Evolutionary conservation across 2,888 invertebrate species (phyloP), one percentile per base, ranked within the genome.

Genomic region (Rhodophaea formosa): DNA sequence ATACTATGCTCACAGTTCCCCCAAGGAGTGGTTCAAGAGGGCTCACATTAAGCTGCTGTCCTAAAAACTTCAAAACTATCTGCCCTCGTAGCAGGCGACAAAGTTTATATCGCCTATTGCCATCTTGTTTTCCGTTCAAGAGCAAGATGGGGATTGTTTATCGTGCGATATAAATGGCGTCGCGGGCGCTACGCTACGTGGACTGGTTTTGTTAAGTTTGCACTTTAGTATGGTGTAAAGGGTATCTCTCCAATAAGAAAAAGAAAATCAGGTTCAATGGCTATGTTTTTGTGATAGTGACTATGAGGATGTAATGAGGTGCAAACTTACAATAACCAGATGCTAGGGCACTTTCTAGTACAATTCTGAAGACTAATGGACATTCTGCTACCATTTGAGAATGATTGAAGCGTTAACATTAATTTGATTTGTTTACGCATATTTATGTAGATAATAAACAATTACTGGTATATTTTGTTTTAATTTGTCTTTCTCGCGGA

Each of bases 1-100:
- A 76, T 96, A 94, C 83, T 96, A 95, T 70, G 94, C 92, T 0
- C 96, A 97, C 78, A 69, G 92, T 8, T 82, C 91, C 53, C 89
- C 90, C 55, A 84, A 81, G 45, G 92, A 91, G 0, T 91, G 89
- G 76, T 86, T 78, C 62, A 87, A 91, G 67, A 92, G 94, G 57
- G 88, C 90, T 0, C 69, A 92, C 68, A 74, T 94, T 55, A 91
- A 92, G 63, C 76, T 93, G 63, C 86, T 90, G 79, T 89, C 91
- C 53, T 94, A 94, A 88, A 67, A 44, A 57, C 35, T 17, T 63
- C n/a, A 12, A 45, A 15, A 1, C 39, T 10, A 32, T 32, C 47
- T n/a, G n/a, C n/a, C n/a, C n/a, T n/a, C n/a, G n/a, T n/a, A n/a
- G n/a, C n/a, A n/a, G n/a, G n/a, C n/a, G n/a, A n/a, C n/a, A n/a